Conservation (phyloP, 2,888 invertebrate species). For the Arrhopalites spinosus region DNA sequence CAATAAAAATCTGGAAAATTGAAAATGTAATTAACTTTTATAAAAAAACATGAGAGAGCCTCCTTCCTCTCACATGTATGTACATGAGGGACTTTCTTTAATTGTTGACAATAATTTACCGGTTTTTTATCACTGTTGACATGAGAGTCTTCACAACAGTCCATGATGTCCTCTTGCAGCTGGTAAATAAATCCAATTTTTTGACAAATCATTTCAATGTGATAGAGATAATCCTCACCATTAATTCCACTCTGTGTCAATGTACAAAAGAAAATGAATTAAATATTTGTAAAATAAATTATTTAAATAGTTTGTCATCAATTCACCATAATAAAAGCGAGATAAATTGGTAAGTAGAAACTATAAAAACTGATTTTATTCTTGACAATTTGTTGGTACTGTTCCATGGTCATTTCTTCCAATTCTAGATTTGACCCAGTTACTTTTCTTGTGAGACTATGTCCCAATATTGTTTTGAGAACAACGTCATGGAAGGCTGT, state of each 20-base stretch:
- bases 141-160: background rate
- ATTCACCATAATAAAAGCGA: background rate
- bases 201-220: slow-evolving; percentile 1
- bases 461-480: background rate
- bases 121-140: background rate
- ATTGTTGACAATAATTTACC: too few relatives aligned
- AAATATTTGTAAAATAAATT: background rate
- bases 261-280: background rate
- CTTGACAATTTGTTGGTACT: background rate
- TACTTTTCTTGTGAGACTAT: background rate
- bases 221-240: background rate
- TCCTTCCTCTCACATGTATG: too few relatives aligned
- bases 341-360: background rate
- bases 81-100: too few relatives aligned
- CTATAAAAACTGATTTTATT: slow-evolving; percentile 3
- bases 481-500: background rate
- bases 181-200: background rate
- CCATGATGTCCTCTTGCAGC: background rate
- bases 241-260: background rate
- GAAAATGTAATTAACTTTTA: too few relatives aligned
- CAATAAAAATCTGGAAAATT: too few relatives aligned
- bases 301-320: background rate
- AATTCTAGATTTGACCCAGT: too few relatives aligned
- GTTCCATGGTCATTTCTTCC: background rate
- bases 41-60: too few relatives aligned